Evolutionary conservation across 2,888 invertebrate genomes (phyloP).

Genomic region (Arctia plantaginis): DNA sequence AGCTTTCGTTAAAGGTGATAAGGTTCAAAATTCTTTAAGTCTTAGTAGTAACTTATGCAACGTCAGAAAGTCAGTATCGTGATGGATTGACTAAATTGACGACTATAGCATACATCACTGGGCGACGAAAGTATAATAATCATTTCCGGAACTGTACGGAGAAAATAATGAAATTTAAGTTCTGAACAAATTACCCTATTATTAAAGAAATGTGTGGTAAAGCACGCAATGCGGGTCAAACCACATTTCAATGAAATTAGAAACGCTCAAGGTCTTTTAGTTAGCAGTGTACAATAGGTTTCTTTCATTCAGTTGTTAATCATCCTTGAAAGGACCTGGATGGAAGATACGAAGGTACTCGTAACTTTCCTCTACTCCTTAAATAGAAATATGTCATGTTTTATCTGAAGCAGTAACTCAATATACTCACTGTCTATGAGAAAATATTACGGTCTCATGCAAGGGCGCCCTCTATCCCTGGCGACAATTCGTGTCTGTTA

Average conservation of each 20-base stretch:
- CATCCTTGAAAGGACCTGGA: neutral
- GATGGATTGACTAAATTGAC: slow-evolving; percentile 50
- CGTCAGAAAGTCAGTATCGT: slow-evolving; percentile 46
- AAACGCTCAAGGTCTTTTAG: slow-evolving; percentile 27
- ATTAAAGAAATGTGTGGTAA: slow-evolving; percentile 38
- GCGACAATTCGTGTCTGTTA: no score
- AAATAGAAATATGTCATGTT: neutral
- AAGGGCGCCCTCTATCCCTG: no score
- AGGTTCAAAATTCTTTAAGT: slow-evolving; percentile 17
- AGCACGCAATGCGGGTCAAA: slow-evolving; percentile 26
- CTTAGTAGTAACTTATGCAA: slow-evolving; percentile 34
- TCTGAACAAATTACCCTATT: slow-evolving; percentile 41
- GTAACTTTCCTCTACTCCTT: neutral
- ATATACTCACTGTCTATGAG: no score
- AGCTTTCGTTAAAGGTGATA: slow-evolving; percentile 3
- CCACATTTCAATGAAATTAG: slow-evolving; percentile 35
- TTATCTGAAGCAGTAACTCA: no score
- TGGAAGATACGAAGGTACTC: neutral
- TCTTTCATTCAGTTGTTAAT: neutral
- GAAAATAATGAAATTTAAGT: slow-evolving; percentile 58
- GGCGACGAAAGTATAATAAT: slow-evolving; percentile 57
- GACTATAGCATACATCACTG: slow-evolving; percentile 46
- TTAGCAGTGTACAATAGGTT: slow-evolving; percentile 11
- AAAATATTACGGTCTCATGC: no score
- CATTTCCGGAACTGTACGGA: slow-evolving; percentile 54